Conservation (phyloP, 2,113 vertebrate genomes). For the Phrynosoma platyrhinos region DNA sequence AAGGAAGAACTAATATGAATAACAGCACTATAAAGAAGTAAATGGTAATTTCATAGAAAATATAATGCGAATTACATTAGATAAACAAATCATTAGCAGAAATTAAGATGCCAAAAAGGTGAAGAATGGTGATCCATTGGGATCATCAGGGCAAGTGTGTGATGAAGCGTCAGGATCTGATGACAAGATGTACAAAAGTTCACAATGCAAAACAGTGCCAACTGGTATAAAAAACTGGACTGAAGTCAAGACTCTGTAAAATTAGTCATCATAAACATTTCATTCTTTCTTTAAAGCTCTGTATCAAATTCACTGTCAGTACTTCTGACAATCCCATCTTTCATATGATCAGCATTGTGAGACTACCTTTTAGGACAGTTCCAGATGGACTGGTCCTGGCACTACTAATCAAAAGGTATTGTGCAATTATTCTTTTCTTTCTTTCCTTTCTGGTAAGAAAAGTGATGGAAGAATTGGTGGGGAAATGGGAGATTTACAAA, state of each 20-base stretch:
- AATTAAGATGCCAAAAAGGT: neutral
- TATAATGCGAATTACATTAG: neutral
- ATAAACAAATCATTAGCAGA: neutral
- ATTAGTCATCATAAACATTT: neutral
- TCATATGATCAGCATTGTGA: neutral
- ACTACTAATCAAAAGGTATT: neutral
- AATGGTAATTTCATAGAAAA: neutral
- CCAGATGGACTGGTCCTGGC: neutral
- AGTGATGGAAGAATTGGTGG: neutral
- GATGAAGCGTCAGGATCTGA: constrained; percentile 18
- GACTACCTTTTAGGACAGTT: neutral
- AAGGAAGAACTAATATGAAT: neutral
- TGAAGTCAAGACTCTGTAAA: constrained; percentile 2
- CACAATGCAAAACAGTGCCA: neutral
- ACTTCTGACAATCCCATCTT: neutral
- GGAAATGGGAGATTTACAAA: neutral
- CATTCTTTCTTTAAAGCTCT: neutral
- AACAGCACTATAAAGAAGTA: neutral
- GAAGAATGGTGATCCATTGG: neutral
- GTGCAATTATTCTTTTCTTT: neutral
- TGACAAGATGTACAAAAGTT: neutral
- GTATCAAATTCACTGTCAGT: neutral
- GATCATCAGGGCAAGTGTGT: neutral
- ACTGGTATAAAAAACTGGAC: constrained; percentile 9
- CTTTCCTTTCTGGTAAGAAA: neutral